Conservation (phyloP, 2,113 vertebrate genomes). For the Takifugu flavidus region DNA sequence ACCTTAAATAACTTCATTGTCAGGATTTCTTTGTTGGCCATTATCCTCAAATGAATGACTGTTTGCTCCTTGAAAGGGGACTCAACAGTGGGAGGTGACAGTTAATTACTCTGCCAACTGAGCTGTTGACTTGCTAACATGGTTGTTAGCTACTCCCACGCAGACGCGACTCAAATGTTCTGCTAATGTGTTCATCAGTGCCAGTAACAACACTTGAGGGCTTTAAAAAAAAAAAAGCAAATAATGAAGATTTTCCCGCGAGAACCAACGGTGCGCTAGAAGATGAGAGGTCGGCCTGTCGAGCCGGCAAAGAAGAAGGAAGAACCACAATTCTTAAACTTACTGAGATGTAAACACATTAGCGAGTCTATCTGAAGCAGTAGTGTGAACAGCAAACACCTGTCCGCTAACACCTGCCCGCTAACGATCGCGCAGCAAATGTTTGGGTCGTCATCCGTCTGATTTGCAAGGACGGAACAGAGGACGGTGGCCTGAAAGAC, state of each 20-base stretch:
- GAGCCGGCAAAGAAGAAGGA: too few relatives aligned
- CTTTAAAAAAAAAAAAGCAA: too few relatives aligned
- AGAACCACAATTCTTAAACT: too few relatives aligned
- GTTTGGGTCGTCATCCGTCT: conserved; percentile 26
- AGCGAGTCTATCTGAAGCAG: background rate
- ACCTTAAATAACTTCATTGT: conserved; percentile 59
- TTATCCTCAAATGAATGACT: conserved; percentile 46
- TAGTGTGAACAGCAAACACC: background rate
- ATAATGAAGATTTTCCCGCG: too few relatives aligned
- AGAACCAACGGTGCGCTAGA: too few relatives aligned
- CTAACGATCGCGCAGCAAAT: conserved; percentile 40
- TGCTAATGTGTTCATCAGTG: too few relatives aligned
- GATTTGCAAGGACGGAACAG: conserved; percentile 45
- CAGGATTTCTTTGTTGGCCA: conserved; percentile 36
- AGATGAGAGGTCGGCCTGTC: too few relatives aligned
- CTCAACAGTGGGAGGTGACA: conserved; percentile 28
- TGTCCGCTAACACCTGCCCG: background rate
- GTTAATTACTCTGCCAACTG: conserved; percentile 31
- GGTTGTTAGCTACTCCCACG: conserved; percentile 9
- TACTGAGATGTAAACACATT: background rate
- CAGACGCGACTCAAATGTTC: background rate
- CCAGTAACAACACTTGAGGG: too few relatives aligned
- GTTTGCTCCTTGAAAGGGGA: conserved; percentile 36
- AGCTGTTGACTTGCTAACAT: conserved; percentile 34
- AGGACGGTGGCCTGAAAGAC: conserved; percentile 26